Evolutionary conservation across 1,140 invertebrate genomes (phyloP).

Genomic region (Drosophila melanica): DNA sequence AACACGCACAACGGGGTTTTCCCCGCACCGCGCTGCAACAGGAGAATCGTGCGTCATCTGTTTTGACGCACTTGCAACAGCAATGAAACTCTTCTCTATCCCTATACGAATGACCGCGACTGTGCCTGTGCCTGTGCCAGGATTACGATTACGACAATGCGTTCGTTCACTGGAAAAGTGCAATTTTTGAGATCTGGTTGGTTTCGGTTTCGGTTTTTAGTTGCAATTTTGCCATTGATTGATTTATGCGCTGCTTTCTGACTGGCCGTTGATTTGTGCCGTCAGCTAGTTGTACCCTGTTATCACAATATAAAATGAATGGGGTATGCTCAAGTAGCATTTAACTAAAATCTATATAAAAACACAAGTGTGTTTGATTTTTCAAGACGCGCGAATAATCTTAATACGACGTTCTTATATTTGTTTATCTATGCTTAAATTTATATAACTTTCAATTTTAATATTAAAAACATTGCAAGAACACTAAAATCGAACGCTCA

Average conservation of each 20-base stretch:
- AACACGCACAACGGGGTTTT: conserved; percentile 46
- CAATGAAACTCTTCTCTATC: too few relatives aligned
- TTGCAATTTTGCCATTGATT: conserved; percentile 52
- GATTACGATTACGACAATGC: conserved; percentile 13
- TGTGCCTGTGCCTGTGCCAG: background rate
- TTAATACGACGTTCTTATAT: too few relatives aligned
- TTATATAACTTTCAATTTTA: too few relatives aligned
- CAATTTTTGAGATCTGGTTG: background rate
- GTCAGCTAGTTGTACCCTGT: background rate
- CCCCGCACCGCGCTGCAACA: conserved; percentile 7
- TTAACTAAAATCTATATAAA: too few relatives aligned
- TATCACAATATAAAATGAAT: too few relatives aligned
- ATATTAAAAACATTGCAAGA: too few relatives aligned
- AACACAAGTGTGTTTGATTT: too few relatives aligned
- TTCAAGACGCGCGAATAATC: too few relatives aligned
- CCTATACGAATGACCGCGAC: background rate
- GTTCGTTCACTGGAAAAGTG: conserved; percentile 22
- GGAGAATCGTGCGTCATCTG: conserved; percentile 59
- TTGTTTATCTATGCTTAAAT: too few relatives aligned
- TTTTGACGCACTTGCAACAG: conserved; percentile 25
- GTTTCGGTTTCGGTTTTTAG: conserved; percentile 2
- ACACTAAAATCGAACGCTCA: too few relatives aligned
- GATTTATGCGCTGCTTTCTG: conserved; percentile 41
- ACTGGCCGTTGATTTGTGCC: conserved; percentile 14
- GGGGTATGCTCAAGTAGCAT: too few relatives aligned